Evolutionary conservation across 1,140 invertebrate genomes (phyloP), one percentile per base, ranked within the genome.

Genomic region (Cheumatopsyche charites): DNA sequence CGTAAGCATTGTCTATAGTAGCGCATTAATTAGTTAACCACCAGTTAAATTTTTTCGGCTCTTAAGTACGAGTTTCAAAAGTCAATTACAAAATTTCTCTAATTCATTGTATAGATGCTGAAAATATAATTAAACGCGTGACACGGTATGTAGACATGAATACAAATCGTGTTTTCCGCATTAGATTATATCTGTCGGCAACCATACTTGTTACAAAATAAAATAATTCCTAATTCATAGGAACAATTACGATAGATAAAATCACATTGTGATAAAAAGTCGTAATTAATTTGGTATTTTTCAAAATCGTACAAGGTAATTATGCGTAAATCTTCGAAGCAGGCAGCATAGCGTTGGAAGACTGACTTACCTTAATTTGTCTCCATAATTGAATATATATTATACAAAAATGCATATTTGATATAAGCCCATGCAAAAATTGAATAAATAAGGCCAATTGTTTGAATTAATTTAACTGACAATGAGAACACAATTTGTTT

Each of bases 341-440:
- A 62, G 65, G 55, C 71, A 45, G 47, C 63, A 66, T 15, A 41
- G 1, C 69, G 71, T 63, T 70, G 74, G 71, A 71, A 75, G 71
- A 73, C 67, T 5, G 62, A 73, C 74, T 73, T 75, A 75, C 74
- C 74, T 75, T 63, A 36, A 26, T 6, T 3, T 70, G 71, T 71
- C 71, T 75, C 74, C 71, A 45, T 67, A 36, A 36, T 36, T 36
- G 9, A n/a, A n/a, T n/a, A n/a, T n/a, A n/a, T n/a, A n/a, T n/a
- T n/a, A n/a, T 43, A 43, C 63, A 70, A 42, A 63, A 67, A 73
- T 73, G 71, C 73, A 41, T 13, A 36, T n/a, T n/a, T n/a, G 71
- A 75, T 73, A 71, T 71, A 61, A 70, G 71, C 67, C 26, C 13
- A 17, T 52, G 47, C 15, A 17, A 17, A 17, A 52, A n/a, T 52